Conservation (phyloP, 2,113 vertebrate genomes). For the Hepsetus odoe region DNA sequence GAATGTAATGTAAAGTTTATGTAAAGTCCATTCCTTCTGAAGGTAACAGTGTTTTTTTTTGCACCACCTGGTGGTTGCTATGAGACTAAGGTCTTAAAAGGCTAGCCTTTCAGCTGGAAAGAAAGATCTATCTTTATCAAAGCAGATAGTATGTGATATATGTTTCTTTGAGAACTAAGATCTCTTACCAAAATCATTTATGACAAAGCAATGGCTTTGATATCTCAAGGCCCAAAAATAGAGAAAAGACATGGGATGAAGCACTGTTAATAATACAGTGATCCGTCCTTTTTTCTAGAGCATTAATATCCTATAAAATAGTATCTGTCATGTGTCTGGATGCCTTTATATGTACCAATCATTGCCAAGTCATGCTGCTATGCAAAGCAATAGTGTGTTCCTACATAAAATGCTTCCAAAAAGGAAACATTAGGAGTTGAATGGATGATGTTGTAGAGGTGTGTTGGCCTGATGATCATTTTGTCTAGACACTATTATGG, state of each 20-base stretch:
- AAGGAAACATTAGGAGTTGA: neutral
- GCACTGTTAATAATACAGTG: slow-evolving; percentile 3
- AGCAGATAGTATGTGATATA: neutral
- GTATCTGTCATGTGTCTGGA: slow-evolving; percentile 10
- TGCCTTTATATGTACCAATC: slow-evolving; percentile 1
- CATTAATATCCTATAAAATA: slow-evolving; percentile 7
- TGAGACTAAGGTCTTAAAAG: neutral
- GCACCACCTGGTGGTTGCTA: slow-evolving; percentile 21
- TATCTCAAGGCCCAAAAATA: slow-evolving; percentile 20
- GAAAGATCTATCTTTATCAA: neutral
- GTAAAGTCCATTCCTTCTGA: neutral
- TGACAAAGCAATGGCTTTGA: slow-evolving; percentile 13
- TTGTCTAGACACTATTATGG: neutral
- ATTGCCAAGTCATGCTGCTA: slow-evolving; percentile 1
- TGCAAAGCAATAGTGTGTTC: neutral
- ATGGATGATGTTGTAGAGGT: neutral
- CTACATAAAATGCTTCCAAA: neutral
- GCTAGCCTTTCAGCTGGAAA: neutral
- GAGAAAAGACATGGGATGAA: slow-evolving; percentile 2
- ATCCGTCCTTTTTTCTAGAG: neutral
- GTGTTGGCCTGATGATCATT: neutral
- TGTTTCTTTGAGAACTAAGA: neutral
- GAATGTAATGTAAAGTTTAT: slow-evolving; percentile 1
- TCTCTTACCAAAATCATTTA: neutral
- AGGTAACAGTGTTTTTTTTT: slow-evolving; percentile 1